Percentiles rank a stretch among this genome's conserved stretches.
Evolutionary conservation across 2,888 invertebrate genomes (phyloP).

Genomic region (Trachelus iudaicus): DNA sequence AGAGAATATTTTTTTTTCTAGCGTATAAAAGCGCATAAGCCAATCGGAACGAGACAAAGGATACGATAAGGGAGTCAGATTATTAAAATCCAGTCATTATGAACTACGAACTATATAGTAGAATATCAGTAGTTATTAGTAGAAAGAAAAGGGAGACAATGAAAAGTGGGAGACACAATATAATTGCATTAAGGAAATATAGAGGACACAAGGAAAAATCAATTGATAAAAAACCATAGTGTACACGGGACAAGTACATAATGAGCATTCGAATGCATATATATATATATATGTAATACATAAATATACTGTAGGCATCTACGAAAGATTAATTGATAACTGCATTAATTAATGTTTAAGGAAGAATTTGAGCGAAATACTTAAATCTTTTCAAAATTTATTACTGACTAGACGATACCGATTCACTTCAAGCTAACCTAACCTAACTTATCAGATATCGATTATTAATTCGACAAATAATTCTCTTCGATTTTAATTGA

Average conservation of each 20-base stretch:
- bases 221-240: not conserved
- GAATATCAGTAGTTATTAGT: conserved; percentile 38
- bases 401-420: not conserved
- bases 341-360: conserved; percentile 59
- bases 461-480: conserved; percentile 3
- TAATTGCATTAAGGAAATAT: not conserved
- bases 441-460: conserved; percentile 17
- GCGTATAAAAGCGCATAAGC: conserved; percentile 19
- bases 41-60: conserved; percentile 6
- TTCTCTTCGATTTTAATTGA: not conserved
- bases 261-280: not conserved
- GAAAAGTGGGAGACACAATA: not conserved
- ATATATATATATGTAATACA: not conserved
- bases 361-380: conserved; percentile 31
- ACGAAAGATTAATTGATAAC: conserved; percentile 12
- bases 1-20: conserved; percentile 31
- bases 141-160: conserved; percentile 8
- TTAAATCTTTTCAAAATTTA: conserved; percentile 23
- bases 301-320: not conserved
- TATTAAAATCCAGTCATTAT: conserved; percentile 20
- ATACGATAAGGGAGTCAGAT: not conserved
- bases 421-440: not conserved
- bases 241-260: not conserved
- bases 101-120: conserved; percentile 26
- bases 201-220: not conserved